Evolutionary conservation across 2,888 invertebrate species (phyloP), one percentile per base, ranked within the genome.

Genomic region (Orthosia incerta): DNA sequence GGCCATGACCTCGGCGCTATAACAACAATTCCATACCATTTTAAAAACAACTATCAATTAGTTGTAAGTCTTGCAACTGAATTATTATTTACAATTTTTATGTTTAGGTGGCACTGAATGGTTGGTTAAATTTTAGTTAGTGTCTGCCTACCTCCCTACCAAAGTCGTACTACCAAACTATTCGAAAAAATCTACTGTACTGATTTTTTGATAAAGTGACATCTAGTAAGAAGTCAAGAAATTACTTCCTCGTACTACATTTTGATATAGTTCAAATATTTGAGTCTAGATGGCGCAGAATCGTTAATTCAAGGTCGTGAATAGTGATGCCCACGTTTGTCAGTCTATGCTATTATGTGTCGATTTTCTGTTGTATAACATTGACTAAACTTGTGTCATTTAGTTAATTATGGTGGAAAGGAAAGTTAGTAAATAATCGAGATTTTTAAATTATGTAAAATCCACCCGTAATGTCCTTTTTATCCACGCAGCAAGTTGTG

Each of bases 241-340:
- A 71, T 48, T 26, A 55, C 11, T 31, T 11, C n/a, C 20, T 18
- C 9, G 23, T n/a, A 7, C 26, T 4, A 39, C 13, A 66, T 45
- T 5, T 26, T 66, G 23, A 20, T 18, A 53, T 1, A 65, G 65
- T 76, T 71, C 16, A 76, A 65, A 85, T 85, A 74, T 82, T 85
- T 85, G 26, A 11, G 3, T 26, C 48, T 51, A 85, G 85, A 82
- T 85, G 85, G 85, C 82, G 75, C 71, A n/a, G 57, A 62, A 60
- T 55, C 65, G 23, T 48, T 26, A 46, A 68, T 55, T 71, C 83
- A 85, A 86, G 80, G 80, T 74, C 79, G 74, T 16, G 0, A 13
- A 31, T 85, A 85, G 85, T 83, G 85, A 83, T 85, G 85, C 76
- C 18, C 74, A 31, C 5, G 1, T 63, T 68, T 60, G 61, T 66